phyloP scores from a whole-genome alignment of 2,888 invertebrate genomes.

The Andrena fulva region DNA sequence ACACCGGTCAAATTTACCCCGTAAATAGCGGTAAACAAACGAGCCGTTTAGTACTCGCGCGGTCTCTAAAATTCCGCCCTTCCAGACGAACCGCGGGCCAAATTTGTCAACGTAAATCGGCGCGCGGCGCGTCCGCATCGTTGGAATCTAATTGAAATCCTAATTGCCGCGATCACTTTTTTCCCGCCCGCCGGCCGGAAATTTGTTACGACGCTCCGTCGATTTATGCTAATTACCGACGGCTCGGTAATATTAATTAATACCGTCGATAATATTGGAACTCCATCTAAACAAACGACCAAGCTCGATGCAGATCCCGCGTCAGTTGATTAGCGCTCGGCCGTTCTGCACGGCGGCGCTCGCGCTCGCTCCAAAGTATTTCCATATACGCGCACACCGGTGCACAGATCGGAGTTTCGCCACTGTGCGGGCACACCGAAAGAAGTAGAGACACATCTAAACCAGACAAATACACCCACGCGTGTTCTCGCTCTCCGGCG shows the following conservation, averaged over 20 bases:
- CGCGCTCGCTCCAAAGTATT: slow-evolving; percentile 12
- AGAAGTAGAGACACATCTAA: neutral
- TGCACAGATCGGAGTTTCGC: neutral
- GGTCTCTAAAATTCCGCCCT: slow-evolving; percentile 50
- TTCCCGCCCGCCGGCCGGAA: slow-evolving; percentile 26
- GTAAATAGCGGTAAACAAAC: slow-evolving; percentile 67
- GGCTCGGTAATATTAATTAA: slow-evolving; percentile 76
- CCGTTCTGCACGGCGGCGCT: slow-evolving; percentile 33
- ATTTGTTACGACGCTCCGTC: slow-evolving; percentile 55
- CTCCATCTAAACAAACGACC: slow-evolving; percentile 82
- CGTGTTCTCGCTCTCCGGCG: neutral
- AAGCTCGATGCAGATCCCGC: slow-evolving; percentile 71
- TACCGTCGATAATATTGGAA: slow-evolving; percentile 81
- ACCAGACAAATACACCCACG: neutral
- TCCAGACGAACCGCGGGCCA: slow-evolving; percentile 47
- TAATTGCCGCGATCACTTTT: slow-evolving; percentile 57
- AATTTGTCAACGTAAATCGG: slow-evolving; percentile 59
- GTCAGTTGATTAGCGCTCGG: slow-evolving; percentile 74
- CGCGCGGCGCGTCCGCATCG: slow-evolving; percentile 36
- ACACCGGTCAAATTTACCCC: slow-evolving; percentile 58
- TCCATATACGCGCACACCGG: neutral
- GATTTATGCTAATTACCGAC: slow-evolving; percentile 70
- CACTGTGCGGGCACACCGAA: neutral
- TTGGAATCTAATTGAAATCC: slow-evolving; percentile 64
- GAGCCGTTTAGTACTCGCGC: slow-evolving; percentile 59